phyloP scores from a whole-genome alignment of 1,140 invertebrate genomes.

The Cataglyphis hispanica region DNA sequence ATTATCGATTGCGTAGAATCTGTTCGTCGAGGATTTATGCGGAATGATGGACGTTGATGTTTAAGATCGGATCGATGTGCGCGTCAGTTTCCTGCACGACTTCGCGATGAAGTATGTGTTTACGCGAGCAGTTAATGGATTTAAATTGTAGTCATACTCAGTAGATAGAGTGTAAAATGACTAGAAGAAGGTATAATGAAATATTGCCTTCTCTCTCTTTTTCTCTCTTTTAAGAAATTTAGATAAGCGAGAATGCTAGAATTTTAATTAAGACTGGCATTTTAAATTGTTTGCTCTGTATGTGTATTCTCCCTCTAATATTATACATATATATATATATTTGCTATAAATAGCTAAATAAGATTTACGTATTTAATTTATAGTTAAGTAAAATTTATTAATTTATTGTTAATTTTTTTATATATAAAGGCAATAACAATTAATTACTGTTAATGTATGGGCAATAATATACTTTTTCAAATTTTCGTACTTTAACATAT shows the following conservation, averaged over 20 bases:
- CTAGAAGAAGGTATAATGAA: background rate
- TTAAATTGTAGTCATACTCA: background rate
- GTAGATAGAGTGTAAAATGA: background rate
- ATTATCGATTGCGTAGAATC: conserved; percentile 32
- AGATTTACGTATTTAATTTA: background rate
- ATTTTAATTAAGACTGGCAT: conserved; percentile 4
- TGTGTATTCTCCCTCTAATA: background rate
- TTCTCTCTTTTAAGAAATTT: background rate
- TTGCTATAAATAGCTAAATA: background rate
- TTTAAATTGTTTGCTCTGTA: background rate
- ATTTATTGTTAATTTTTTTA: too few species aligned
- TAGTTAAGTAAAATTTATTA: background rate
- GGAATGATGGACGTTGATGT: conserved; percentile 19
- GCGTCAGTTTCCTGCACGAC: background rate
- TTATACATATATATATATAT: background rate
- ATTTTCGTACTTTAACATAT: background rate
- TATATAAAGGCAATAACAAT: background rate
- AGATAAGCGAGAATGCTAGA: background rate
- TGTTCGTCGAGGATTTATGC: background rate
- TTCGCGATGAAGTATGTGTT: conserved; percentile 4
- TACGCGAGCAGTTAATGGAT: conserved; percentile 16
- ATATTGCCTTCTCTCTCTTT: background rate
- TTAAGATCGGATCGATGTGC: conserved; percentile 20
- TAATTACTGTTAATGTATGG: conserved; percentile 9
- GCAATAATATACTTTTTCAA: background rate